Percentiles rank a stretch among this genome's conserved stretches.
Conservation (phyloP, 2,113 vertebrate genomes). For the Rana temporaria region DNA sequence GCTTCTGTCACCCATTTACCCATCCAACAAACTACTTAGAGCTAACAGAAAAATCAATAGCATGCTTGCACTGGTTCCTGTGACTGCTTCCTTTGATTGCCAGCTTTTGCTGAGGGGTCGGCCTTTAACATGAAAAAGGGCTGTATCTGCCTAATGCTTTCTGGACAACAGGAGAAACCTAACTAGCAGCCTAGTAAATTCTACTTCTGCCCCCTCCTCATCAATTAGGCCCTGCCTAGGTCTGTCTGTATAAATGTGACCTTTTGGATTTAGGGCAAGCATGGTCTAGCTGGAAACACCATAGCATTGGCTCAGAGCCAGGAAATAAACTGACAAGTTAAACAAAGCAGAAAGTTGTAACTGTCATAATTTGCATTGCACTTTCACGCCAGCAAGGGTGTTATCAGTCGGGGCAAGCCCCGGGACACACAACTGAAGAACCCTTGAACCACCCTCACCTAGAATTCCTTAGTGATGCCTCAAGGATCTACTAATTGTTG, state of each 20-base stretch:
- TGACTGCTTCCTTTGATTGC: conserved; percentile 93
- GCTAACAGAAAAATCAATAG: conserved; percentile 99
- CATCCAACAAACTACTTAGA: conserved; percentile 97
- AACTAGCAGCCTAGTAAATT: conserved; percentile 87
- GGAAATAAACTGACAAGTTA: conserved; percentile 88
- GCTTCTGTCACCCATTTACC: conserved; percentile 93
- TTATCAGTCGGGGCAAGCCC: conserved; percentile 89
- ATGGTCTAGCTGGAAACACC: conserved; percentile 81
- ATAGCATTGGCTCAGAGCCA: conserved; percentile 80
- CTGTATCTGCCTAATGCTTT: conserved; percentile 83
- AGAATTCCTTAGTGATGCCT: conserved; percentile 83
- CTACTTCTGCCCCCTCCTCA: conserved; percentile 86
- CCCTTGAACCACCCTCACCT: conserved; percentile 77
- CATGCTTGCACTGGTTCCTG: conserved; percentile 86
- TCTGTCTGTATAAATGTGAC: conserved; percentile 84
- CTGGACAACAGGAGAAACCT: conserved; percentile 85
- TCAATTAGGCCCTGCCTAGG: conserved; percentile 85
- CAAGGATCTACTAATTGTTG: conserved; percentile 77
- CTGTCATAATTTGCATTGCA: conserved; percentile 89
- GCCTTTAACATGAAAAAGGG: conserved; percentile 87
- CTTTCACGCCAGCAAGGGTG: conserved; percentile 88
- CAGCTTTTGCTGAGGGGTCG: conserved; percentile 94
- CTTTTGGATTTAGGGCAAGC: conserved; percentile 84
- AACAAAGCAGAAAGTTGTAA: conserved; percentile 91
- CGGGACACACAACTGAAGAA: conserved; percentile 81